Base-by-base conservation (phyloP, 1,140 invertebrate genomes). In the Drosophila saltans region DNA sequence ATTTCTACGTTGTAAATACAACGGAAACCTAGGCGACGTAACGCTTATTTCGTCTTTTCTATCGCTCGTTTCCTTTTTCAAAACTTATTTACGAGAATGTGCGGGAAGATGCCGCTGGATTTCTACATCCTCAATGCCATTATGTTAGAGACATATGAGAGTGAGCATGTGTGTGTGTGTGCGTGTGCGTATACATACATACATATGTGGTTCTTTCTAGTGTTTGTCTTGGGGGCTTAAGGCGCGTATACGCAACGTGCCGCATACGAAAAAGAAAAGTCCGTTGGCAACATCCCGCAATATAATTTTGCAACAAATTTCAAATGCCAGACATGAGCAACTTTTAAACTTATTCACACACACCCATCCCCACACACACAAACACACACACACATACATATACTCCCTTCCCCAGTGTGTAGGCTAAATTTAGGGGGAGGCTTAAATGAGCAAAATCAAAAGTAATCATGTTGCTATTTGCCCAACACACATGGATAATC, bases 321-420 rank as follows among this genome's bases (percentile, higher is more conserved):
- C 80, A 86, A 86, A 86, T 86, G 84, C 83, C 56, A 89, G 77
- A 70, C 83, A 86, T 82, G 83, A 83, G 83, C 80, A 86, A 88
- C 76, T 88, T 86, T 83, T 88, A 83, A 86, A 83, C 84, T 89
- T 74, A 36, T 52, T 65, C 81, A 63, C 67, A 66, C 66, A 62
- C 43, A 64, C 40, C 56, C 61, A 72, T 65, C 69, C 68, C 36
- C 65, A 43, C 68, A 69, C 60, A 68, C 52, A 28, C 8, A 9
- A 30, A 30, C 10, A 24, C 9, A 68, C 43, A 66, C 59, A 78
- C 81, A 81, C 78, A 85, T 78, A 66, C n/a, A 16, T 16, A 16
- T 16, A 16, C 16, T 16, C 16, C 45, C 16, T 16, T 7, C 45
- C 21, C 45, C 45, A 8, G 2, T 74, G 69, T 73, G 43, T 52